Evolutionary conservation across 2,797 vertebrate species (phyloP).

Genomic region (Argentina silus): DNA sequence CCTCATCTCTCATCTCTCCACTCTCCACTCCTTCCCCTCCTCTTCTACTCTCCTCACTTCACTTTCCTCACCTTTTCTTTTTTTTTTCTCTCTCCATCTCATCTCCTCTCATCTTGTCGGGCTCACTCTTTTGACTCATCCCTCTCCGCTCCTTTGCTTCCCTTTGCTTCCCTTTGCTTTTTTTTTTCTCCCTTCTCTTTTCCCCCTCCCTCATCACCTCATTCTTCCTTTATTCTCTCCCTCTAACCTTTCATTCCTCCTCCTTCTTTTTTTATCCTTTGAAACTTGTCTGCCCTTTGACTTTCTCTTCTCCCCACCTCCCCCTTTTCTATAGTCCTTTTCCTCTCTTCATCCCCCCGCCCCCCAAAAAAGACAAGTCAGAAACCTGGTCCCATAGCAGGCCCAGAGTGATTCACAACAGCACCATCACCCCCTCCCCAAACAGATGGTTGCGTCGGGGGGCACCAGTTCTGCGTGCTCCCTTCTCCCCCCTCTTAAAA

Average conservation of each 20-base stretch:
- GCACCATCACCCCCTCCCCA: slow-evolving; percentile 37
- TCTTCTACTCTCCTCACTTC: neutral
- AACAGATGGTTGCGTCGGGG: slow-evolving; percentile 34
- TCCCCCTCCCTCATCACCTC: slow-evolving; percentile 33
- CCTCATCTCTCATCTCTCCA: slow-evolving; percentile 31
- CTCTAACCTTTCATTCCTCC: neutral
- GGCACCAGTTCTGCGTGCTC: slow-evolving; percentile 31
- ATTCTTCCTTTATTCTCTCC: neutral
- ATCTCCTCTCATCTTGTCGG: neutral
- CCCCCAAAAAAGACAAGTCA: slow-evolving; percentile 12
- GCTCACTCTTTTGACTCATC: neutral
- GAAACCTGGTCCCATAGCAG: neutral
- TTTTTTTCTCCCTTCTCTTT: slow-evolving; percentile 32
- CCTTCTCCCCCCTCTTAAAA: slow-evolving; percentile 53
- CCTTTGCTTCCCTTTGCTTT: neutral
- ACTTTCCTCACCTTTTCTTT: neutral
- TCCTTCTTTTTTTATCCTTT: neutral
- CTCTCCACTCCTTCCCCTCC: slow-evolving; percentile 15
- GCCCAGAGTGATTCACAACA: slow-evolving; percentile 53
- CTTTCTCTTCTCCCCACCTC: neutral
- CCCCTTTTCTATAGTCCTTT: neutral
- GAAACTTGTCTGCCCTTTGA: neutral
- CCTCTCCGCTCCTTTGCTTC: slow-evolving; percentile 16
- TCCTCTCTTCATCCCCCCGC: neutral
- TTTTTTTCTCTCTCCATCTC: neutral